Evolutionary conservation across 2,113 vertebrate species (phyloP), one percentile per base, ranked within the genome.

Genomic region (Maccullochella peelii): DNA sequence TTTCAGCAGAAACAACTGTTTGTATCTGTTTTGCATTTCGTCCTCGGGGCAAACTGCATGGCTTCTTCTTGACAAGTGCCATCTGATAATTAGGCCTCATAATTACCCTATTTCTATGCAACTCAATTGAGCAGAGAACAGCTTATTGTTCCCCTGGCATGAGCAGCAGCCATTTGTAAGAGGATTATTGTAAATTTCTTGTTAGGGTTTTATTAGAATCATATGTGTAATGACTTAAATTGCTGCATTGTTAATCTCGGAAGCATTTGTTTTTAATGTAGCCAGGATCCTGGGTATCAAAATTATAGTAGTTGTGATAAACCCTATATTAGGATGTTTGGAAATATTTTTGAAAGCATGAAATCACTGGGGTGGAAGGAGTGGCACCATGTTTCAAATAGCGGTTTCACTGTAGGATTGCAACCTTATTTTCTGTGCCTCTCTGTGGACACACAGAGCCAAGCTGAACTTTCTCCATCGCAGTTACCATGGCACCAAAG

Each of bases 31-130:
- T 87, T 87, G 85, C 90, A 90, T 92, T 92, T 91, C 5, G 5
- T 89, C 92, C 91, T 88, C 74, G 1, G 90, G 90, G 91, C 92
- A 87, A 86, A 92, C 74, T 66, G 80, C 88, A 57, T 16, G 58
- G 77, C 73, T 88, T 88, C 80, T 78, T 87, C 85, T 85, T 89
- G 87, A 94, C 93, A 93, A 92, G 91, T 89, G 85, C 83, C 90
- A 91, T 94, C 91, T 93, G 91, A 93, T 92, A 94, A 94, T 95
- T 93, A 92, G 91, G 83, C 69, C 86, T 91, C 91, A 83, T 93
- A 93, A 95, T 94, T 91, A 91, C 54, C 81, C 85, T 47, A 88
- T 95, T 93, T 92, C 91, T 93, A 94, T 95, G 85, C 93, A 93
- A 92, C 88, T 88, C 90, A 87, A 90, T 87, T 87, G 91, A 93